Percentiles rank a stretch among this genome's conserved stretches.
Evolutionary conservation across 1,140 invertebrate species (phyloP).

Genomic region (Drosophila sucinea): DNA sequence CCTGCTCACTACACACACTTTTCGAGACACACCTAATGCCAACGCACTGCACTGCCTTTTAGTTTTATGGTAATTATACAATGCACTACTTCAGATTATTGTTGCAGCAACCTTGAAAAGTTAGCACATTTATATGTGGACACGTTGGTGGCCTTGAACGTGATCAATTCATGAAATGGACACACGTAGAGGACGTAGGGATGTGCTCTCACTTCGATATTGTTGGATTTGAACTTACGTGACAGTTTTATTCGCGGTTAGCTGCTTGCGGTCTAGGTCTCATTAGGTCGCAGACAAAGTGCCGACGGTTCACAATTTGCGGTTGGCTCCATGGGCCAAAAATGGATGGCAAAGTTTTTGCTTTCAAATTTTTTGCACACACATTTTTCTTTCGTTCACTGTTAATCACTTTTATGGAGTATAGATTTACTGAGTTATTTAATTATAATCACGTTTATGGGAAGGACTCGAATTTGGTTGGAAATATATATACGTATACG

Average conservation of each 20-base stretch:
- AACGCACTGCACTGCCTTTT: not conserved
- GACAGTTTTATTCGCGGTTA: slow-evolving; percentile 22
- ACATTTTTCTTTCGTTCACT: slow-evolving; percentile 23
- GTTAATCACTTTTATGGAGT: slow-evolving; percentile 2
- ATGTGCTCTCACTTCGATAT: not conserved
- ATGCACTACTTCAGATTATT: slow-evolving; percentile 15
- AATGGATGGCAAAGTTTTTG: not conserved
- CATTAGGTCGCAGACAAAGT: slow-evolving; percentile 19
- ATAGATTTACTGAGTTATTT: not conserved
- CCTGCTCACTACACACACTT: too few relatives aligned
- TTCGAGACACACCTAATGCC: too few relatives aligned
- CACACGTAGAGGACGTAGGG: slow-evolving; percentile 7
- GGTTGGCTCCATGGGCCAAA: slow-evolving; percentile 2
- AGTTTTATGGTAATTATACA: slow-evolving; percentile 37
- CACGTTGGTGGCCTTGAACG: slow-evolving; percentile 17
- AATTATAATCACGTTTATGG: slow-evolving; percentile 11
- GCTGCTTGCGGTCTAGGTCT: slow-evolving; percentile 19
- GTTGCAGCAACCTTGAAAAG: slow-evolving; percentile 59
- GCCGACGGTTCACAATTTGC: slow-evolving; percentile 23
- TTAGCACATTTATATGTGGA: slow-evolving; percentile 46
- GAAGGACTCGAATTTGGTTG: not conserved
- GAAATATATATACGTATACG: not conserved
- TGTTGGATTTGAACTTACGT: slow-evolving; percentile 33
- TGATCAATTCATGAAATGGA: slow-evolving; percentile 38
- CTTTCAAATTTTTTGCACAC: slow-evolving; percentile 8